These are phyloP conservation scores for Notiomystis cincta DNA, from an alignment of 2,113 vertebrate species.

Conservation along the genomic window DNA sequence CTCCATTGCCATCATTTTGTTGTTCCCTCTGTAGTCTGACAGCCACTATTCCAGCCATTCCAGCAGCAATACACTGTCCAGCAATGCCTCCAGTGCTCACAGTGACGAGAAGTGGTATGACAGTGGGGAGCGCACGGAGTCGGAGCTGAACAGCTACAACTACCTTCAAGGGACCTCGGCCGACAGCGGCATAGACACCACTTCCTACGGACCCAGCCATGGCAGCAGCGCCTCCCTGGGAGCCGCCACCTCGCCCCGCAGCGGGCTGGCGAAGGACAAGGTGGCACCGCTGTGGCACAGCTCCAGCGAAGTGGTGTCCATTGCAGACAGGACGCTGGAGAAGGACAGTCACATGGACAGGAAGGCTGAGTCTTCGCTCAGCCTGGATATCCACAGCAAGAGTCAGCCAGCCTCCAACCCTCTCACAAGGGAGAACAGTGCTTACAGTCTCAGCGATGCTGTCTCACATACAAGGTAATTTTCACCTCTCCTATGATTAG, in stretches of 20 bases:
- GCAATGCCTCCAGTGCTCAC: constrained; percentile 90
- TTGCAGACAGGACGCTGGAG: constrained; percentile 82
- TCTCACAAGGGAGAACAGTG: constrained; percentile 86
- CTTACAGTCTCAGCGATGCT: constrained; percentile 86
- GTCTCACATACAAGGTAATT: constrained; percentile 86
- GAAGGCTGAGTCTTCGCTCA: constrained; percentile 79
- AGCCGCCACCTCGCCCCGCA: constrained; percentile 73
- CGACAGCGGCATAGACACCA: constrained; percentile 91
- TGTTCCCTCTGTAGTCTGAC: constrained; percentile 75
- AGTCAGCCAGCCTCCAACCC: constrained; percentile 78
- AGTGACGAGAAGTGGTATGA: constrained; percentile 97
- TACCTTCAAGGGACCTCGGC: constrained; percentile 89
- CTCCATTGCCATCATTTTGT: not conserved
- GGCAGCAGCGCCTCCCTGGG: constrained; percentile 85
- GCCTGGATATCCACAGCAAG: constrained; percentile 78
- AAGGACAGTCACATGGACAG: constrained; percentile 75
- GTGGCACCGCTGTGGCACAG: constrained; percentile 86
- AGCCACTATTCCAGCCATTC: constrained; percentile 95
- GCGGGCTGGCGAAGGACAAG: constrained; percentile 79
- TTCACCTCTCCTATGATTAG: not conserved
- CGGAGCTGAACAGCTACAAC: constrained; percentile 86
- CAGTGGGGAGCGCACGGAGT: constrained; percentile 80
- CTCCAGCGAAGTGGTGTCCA: constrained; percentile 84
- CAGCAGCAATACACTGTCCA: constrained; percentile 95
- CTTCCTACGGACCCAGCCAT: constrained; percentile 87